Conservation (phyloP, 1,140 invertebrate genomes). For the Hestina assimilis region DNA sequence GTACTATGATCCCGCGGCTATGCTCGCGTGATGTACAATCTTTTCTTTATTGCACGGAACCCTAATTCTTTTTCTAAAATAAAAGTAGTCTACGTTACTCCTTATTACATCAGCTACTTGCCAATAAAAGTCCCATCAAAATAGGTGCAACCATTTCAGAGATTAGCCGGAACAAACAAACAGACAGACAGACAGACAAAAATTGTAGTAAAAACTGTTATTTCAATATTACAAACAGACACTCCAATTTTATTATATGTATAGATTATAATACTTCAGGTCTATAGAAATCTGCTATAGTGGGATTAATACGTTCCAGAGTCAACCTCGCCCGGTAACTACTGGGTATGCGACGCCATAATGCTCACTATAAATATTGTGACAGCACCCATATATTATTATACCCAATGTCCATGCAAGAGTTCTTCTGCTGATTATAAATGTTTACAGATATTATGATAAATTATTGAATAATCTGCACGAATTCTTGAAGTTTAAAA, state of each 20-base stretch:
- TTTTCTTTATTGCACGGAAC: no score
- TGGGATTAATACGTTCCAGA: constrained; percentile 5
- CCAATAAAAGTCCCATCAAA: no score
- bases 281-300: neutral
- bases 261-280: no score
- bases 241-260: neutral
- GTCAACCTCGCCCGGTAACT: constrained; percentile 8
- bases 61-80: no score
- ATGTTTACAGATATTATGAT: neutral
- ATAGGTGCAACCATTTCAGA: no score
- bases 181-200: no score
- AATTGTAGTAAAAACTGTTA: neutral
- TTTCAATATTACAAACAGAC: neutral
- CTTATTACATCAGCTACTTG: no score
- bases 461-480: neutral
- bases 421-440: neutral
- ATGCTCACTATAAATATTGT: constrained; percentile 17
- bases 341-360: constrained; percentile 12
- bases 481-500: no score
- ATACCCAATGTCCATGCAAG: neutral
- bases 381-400: constrained; percentile 3
- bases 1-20: no score
- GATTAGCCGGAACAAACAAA: no score
- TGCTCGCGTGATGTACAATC: no score
- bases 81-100: no score